Percentiles rank a stretch among this genome's conserved stretches.
phyloP scores from a whole-genome alignment of 1,140 invertebrate genomes.

The Drosophila repletoides region DNA sequence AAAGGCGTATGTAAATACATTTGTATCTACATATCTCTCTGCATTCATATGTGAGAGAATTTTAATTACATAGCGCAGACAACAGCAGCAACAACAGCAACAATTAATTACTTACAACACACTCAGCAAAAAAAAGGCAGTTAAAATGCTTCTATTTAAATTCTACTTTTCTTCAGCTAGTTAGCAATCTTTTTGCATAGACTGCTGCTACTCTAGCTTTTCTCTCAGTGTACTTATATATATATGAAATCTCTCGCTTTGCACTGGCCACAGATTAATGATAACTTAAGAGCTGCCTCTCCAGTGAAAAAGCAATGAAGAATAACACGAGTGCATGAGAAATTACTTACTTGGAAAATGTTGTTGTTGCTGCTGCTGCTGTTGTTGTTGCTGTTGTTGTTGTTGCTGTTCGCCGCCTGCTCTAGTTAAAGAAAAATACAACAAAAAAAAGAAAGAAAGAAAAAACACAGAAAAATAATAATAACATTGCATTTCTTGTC shows the following conservation, averaged over 20 bases:
- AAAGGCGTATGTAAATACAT: constrained; percentile 55
- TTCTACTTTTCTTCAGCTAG: too few relatives aligned
- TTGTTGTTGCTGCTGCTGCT: neutral
- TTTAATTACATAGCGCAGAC: constrained; percentile 62
- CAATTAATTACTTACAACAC: constrained; percentile 49
- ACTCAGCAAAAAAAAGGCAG: too few relatives aligned
- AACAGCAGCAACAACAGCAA: constrained; percentile 31
- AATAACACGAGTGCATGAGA: constrained; percentile 62
- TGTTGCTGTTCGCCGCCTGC: constrained; percentile 27
- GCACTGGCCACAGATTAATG: constrained; percentile 33
- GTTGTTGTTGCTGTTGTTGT: constrained; percentile 41
- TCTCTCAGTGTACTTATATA: constrained; percentile 9
- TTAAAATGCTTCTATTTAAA: too few relatives aligned
- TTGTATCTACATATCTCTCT: neutral
- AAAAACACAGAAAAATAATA: constrained; percentile 16
- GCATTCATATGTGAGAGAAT: constrained; percentile 45
- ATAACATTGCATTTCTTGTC: constrained; percentile 60
- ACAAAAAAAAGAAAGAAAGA: neutral
- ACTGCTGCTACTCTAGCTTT: too few relatives aligned
- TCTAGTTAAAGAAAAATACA: constrained; percentile 41
- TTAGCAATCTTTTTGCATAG: too few relatives aligned
- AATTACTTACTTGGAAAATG: constrained; percentile 77
- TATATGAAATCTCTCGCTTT: constrained; percentile 22
- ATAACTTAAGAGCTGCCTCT: constrained; percentile 26
- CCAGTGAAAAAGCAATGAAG: constrained; percentile 40